Base-by-base conservation (phyloP, 2,888 invertebrate species). In the Schrankia costaestrigalis region DNA sequence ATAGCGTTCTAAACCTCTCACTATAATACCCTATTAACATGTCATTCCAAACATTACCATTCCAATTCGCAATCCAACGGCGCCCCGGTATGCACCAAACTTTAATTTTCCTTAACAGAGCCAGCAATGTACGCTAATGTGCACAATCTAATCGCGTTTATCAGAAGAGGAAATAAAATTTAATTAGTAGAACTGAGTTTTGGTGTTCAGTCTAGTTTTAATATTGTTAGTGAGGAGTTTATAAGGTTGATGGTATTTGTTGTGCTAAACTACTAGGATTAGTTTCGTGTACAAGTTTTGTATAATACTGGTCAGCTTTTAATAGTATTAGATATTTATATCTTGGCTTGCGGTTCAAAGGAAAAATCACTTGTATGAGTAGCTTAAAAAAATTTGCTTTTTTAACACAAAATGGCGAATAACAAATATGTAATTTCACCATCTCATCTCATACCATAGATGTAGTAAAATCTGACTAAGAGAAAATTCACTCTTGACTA, bases 131-230 rank as follows among this genome's bases (percentile, higher is more conserved):
- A 12, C 26, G 31, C 3, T 32, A 35, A 41, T 50, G 26, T 34
- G 14, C 26, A 29, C 30, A 23, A 37, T 30, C 31, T 42, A 53
- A 49, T 42, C 41, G 30, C n/a, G 22, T 54, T 50, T 28, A 15
- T 30, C 18, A 29, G 29, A 3, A 25, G 34, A 34, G 24, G 26
- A 35, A 40, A 50, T 56, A 53, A 53, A 56, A 56, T 56, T 28
- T 45, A 47, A 56, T 56, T 50, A 47, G 40, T 30, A 29, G 24
- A 45, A 40, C 31, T 37, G 33, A 35, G 41, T 53, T 39, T 42
- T 41, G 30, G 46, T 35, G 43, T 42, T 55, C 39, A 24, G 44
- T 51, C 33, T 37, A 43, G 46, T 37, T 41, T 35, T 44, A 52
- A 47, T 41, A 30, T 27, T 14, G 39, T 56, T 56, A 50, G 35